These are phyloP conservation scores for Syndactyla subalaris DNA, from an alignment of 2,797 vertebrate genomes.

Conservation along the genomic window DNA sequence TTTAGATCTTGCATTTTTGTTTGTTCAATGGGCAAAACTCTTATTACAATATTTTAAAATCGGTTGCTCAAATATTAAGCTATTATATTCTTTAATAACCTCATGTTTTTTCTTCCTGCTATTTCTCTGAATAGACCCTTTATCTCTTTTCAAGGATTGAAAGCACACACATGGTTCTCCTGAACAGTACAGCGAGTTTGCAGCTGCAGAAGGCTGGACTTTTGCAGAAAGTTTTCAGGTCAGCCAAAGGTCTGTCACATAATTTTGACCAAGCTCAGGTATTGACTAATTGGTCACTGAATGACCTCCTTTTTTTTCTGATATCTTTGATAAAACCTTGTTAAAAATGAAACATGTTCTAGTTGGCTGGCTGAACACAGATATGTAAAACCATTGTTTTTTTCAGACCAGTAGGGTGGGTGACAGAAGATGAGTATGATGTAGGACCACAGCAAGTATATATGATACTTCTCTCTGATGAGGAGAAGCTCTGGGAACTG, in stretches of 20 bases:
- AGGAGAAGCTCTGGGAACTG: not conserved
- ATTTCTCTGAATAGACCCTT: constrained; percentile 31
- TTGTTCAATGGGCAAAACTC: constrained; percentile 40
- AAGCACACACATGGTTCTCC: not conserved
- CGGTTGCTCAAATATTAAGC: not conserved
- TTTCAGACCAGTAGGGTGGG: not conserved
- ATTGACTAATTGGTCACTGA: not conserved
- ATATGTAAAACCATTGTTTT: not conserved
- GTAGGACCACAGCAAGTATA: not conserved
- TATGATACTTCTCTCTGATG: not conserved
- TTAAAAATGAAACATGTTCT: not conserved
- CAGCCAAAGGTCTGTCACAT: not conserved
- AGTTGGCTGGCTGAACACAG: not conserved
- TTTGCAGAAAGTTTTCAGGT: not conserved
- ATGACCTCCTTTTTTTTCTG: not conserved
- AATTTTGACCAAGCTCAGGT: not conserved
- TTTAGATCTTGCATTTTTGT: constrained; percentile 1
- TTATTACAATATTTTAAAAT: constrained; percentile 34
- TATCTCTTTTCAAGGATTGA: not conserved
- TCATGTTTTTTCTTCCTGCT: not conserved
- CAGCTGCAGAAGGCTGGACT: not conserved
- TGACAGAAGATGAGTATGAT: not conserved
- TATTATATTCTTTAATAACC: constrained; percentile 20
- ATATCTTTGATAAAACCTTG: not conserved
- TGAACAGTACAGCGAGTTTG: not conserved